Conservation (phyloP, 2,888 invertebrate genomes). For the Gortyna flavago region DNA sequence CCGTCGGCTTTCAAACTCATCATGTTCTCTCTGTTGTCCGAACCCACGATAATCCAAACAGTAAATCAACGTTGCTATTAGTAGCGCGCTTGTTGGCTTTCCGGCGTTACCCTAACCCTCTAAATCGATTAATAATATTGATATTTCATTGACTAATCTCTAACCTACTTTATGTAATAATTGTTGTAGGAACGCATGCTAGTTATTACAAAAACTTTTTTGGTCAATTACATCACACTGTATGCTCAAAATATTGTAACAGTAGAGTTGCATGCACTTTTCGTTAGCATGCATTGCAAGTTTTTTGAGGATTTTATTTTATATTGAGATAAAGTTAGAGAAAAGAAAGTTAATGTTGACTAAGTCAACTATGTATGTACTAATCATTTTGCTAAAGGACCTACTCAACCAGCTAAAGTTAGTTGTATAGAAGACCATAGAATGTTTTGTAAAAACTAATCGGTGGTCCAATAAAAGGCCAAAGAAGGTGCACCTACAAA, state of each 20-base stretch:
- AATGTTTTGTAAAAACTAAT: too few species aligned
- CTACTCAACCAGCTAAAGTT: too few species aligned
- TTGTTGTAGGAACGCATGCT: slow-evolving; percentile 18
- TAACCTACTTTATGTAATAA: slow-evolving; percentile 28
- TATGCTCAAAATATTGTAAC: slow-evolving; percentile 17
- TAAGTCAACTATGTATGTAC: background rate
- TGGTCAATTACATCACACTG: slow-evolving; percentile 16
- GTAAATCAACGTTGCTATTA: background rate
- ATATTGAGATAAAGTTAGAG: background rate
- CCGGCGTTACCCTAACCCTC: background rate
- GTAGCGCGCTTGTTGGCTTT: background rate
- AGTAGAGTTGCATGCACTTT: background rate
- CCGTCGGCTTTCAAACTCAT: background rate
- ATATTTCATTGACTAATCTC: slow-evolving; percentile 4
- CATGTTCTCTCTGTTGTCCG: background rate
- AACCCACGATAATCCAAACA: background rate
- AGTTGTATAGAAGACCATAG: too few species aligned
- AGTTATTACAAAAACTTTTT: slow-evolving; percentile 5
- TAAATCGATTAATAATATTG: background rate
- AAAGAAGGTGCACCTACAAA: too few species aligned
- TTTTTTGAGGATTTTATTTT: background rate
- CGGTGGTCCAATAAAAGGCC: too few species aligned
- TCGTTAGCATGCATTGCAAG: background rate
- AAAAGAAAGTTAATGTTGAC: background rate
- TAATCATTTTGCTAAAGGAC: background rate